Evolutionary conservation across 2,888 invertebrate species (phyloP).

Genomic region (Dexiosoma caninum): DNA sequence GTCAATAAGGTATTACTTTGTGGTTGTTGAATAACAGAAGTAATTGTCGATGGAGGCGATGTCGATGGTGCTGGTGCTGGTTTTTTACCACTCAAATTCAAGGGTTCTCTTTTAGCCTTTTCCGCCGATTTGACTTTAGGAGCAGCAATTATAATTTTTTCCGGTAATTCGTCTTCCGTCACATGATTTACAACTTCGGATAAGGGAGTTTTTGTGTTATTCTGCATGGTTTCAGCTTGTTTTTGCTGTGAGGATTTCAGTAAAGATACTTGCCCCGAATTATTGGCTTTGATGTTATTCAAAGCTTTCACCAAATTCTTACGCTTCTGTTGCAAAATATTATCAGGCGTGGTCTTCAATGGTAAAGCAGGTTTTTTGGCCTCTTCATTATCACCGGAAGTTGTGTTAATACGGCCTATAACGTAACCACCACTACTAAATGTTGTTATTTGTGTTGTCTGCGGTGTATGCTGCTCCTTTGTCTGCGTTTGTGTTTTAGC

Average conservation of each 20-base stretch:
- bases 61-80: conserved; percentile 28
- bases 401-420: conserved; percentile 55
- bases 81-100: conserved; percentile 39
- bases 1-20: neutral
- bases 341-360: conserved; percentile 41
- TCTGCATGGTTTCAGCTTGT: neutral
- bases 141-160: conserved; percentile 55
- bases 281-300: conserved; percentile 70
- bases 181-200: conserved; percentile 29
- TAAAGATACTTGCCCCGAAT: conserved; percentile 71
- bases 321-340: conserved; percentile 71
- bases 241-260: conserved; percentile 68
- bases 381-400: neutral
- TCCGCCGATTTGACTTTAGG: conserved; percentile 40
- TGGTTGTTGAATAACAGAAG: conserved; percentile 28
- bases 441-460: conserved; percentile 64
- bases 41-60: conserved; percentile 43
- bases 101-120: conserved; percentile 33
- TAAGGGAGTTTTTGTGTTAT: conserved; percentile 18
- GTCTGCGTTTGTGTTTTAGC: neutral
- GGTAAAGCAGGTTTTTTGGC: conserved; percentile 1
- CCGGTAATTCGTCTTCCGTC: conserved; percentile 48
- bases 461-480: conserved; percentile 44
- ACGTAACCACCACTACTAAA: conserved; percentile 64
- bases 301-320: conserved; percentile 72